Evolutionary conservation across 2,797 vertebrate genomes (phyloP), one percentile per base, ranked within the genome.

Genomic region (Novumbra hubbsi): DNA sequence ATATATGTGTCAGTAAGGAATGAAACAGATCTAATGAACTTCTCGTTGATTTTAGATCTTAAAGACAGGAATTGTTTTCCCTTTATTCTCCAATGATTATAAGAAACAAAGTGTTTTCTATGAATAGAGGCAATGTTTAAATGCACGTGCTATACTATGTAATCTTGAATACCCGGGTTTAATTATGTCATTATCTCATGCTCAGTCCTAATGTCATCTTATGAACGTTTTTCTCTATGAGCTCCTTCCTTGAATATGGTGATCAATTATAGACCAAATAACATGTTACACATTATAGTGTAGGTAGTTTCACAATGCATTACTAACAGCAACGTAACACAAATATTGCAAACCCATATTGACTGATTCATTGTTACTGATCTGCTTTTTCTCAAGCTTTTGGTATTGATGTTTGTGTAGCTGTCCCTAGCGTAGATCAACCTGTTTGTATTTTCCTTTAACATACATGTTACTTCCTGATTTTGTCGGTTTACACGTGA

Each of bases 131-230:
- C 3, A 34, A 28, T 65, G 66, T 68, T 49, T 30, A 57, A 49
- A 74, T 70, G 60, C 21, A 16, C 65, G 48, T 68, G 65, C 69
- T 48, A 73, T 79, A 71, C 73, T 71, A 73, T 73, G 60, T 52
- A 52, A 30, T 24, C 78, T 32, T 79, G 12, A 78, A 72, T 63
- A 38, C 28, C 24, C 32, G 32, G 14, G 41, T 74, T 21, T 14
- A 28, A 3, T 67, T 34, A 57, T 50, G 19, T 55, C 19, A 55
- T 19, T 6, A 38, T 38, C 34, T 38, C 34, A 38, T 38, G 34
- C 8, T 38, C 62, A 64, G 15, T 15, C 5, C 62, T 14, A 64
- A 6, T 55, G 34, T 38, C 4, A 38, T 5, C 50, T 21, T 55
- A 55, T n/a, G n/a, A 55, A 17, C 50, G n/a, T n/a, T 55, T 8